A percentile compares a stretch with the other conserved stretches of the same genome.
These are phyloP conservation scores for Scortum barcoo DNA, from an alignment of 2,113 vertebrate genomes.

Conservation along the genomic window DNA sequence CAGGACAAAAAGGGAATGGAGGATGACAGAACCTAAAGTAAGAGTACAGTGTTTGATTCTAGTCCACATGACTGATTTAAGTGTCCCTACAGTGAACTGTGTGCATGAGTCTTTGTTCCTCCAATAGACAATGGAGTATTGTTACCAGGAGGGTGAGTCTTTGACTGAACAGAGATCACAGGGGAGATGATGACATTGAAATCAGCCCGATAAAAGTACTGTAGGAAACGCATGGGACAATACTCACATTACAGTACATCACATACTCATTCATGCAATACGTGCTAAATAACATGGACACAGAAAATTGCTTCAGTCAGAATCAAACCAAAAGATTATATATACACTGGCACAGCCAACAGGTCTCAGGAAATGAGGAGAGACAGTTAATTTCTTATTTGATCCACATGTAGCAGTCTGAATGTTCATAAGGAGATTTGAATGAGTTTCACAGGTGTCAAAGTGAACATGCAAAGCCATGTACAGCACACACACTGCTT, in stretches of 20 bases:
- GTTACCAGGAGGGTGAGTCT: constrained; percentile 60
- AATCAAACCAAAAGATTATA: neutral
- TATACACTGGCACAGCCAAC: neutral
- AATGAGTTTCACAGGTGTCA: constrained; percentile 37
- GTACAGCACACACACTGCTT: neutral
- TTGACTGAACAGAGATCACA: constrained; percentile 48
- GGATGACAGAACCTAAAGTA: constrained; percentile 32
- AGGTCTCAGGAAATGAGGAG: constrained; percentile 8
- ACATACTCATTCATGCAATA: neutral
- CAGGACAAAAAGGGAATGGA: constrained; percentile 27
- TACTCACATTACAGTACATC: neutral
- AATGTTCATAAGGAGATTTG: constrained; percentile 5
- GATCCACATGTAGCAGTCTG: constrained; percentile 27
- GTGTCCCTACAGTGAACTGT: constrained; percentile 72
- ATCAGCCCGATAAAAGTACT: constrained; percentile 48
- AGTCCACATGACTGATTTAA: constrained; percentile 45
- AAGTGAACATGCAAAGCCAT: constrained; percentile 1
- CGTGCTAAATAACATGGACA: constrained; percentile 13
- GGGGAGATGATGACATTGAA: constrained; percentile 72
- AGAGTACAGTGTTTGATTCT: constrained; percentile 37
- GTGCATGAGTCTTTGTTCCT: constrained; percentile 60
- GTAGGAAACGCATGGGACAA: constrained; percentile 33
- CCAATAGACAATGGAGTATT: constrained; percentile 77
- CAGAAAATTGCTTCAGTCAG: constrained; percentile 11
- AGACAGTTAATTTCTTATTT: constrained; percentile 12